Conservation (phyloP, 2,113 vertebrate species). For the Propithecus coquereli region DNA sequence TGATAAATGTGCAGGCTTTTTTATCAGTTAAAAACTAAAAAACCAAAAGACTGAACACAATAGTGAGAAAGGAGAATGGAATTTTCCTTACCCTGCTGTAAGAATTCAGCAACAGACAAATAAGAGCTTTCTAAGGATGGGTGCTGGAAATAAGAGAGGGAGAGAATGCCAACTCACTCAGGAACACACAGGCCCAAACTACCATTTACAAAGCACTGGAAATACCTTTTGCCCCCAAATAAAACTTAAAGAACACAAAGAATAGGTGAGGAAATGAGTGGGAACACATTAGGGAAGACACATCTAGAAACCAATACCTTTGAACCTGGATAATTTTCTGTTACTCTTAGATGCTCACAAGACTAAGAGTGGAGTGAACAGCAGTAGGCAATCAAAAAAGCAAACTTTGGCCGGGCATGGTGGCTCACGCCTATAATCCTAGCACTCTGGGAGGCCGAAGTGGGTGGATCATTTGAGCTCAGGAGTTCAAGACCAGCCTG, state of each 20-base stretch:
- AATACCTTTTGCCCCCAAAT: conserved; percentile 25
- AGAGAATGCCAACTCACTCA: conserved; percentile 20
- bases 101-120: conserved; percentile 28
- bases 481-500: too few species aligned
- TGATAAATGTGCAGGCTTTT: conserved; percentile 29
- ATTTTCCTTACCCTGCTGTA: conserved; percentile 11
- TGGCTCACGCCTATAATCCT: too few species aligned
- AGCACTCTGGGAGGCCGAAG: too few species aligned
- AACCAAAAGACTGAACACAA: not conserved
- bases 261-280: conserved; percentile 18
- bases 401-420: too few species aligned
- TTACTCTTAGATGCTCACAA: not conserved
- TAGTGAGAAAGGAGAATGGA: conserved; percentile 12
- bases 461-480: too few species aligned
- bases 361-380: not conserved
- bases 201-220: not conserved
- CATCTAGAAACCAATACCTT: not conserved
- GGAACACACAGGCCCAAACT: not conserved
- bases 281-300: not conserved
- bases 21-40: conserved; percentile 23
- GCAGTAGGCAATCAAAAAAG: not conserved
- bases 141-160: conserved; percentile 37
- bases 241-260: not conserved
- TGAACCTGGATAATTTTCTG: not conserved
- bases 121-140: not conserved